Evolutionary conservation across 2,113 vertebrate genomes (phyloP), one percentile per base, ranked within the genome.

Genomic region (Psittacara wagleri): DNA sequence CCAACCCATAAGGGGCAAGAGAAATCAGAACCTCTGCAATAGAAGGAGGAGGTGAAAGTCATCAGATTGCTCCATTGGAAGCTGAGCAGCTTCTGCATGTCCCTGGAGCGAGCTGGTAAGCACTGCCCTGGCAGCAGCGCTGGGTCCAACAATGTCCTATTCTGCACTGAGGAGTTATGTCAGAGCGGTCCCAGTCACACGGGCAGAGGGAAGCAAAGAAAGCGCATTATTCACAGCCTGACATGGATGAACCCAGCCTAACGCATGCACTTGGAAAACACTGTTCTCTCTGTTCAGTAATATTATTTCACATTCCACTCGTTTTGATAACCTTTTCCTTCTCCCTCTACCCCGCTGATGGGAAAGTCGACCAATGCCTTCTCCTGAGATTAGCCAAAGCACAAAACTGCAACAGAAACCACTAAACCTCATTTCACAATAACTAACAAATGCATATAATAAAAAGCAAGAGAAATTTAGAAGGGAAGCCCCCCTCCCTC

Each of bases 241-340:
- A 86, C 95, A 94, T 92, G 81, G 96, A 93, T 91, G 88, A 91
- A 94, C 95, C 90, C 95, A 29, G 83, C 85, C 77, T 95, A 91
- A 94, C 93, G 88, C 96, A 94, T 83, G 95, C 95, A 63, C 95
- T 96, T 92, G 85, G 95, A 95, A 97, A 97, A 98, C 97, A 98
- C 97, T 97, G 95, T 83, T 73, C 95, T 91, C 97, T 98, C 97
- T 98, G 97, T 98, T 95, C 79, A 11, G 97, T 78, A 97, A 97
- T 96, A 96, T 96, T 96, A 97, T 95, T 96, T 72, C 95, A 97
- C 97, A 97, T 97, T 97, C 97, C 96, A 93, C 75, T 94, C 95
- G 85, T 98, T 98, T 97, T 97, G 97, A 98, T 98, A 98, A 98
- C 97, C 97, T 97, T 91, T 92, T 93, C 94, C 85, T 97, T 96